Evolutionary conservation across 2,113 vertebrate genomes (phyloP).

Genomic region (Notiomystis cincta): DNA sequence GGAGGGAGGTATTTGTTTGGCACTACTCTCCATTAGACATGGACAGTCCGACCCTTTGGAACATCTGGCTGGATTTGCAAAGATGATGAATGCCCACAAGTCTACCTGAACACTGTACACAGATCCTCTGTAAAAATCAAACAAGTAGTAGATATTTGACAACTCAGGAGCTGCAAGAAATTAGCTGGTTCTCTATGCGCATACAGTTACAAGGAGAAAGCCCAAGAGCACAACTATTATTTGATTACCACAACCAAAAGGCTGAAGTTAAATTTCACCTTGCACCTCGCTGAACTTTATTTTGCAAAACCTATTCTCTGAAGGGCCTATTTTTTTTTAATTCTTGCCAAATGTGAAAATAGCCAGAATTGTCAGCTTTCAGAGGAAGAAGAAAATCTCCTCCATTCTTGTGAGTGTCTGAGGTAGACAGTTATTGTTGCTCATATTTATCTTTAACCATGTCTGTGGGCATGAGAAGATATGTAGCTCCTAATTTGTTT

Average conservation of each 20-base stretch:
- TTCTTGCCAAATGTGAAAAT: not conserved
- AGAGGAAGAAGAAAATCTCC: not conserved
- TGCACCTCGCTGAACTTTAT: slow-evolving; percentile 11
- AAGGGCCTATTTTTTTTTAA: not conserved
- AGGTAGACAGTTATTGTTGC: not conserved
- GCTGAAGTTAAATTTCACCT: slow-evolving; percentile 11
- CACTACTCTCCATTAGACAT: not conserved
- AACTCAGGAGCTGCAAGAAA: not conserved
- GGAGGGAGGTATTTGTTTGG: not conserved
- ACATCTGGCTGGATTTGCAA: not conserved
- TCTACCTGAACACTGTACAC: not conserved
- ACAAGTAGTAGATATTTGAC: not conserved
- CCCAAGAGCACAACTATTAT: not conserved
- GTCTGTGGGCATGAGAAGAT: not conserved
- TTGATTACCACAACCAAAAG: slow-evolving; percentile 1
- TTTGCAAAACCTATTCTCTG: not conserved
- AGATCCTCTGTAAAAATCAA: not conserved
- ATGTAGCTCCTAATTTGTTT: not conserved
- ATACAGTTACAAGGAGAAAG: not conserved
- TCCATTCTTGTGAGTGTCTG: not conserved
- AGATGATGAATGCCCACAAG: not conserved
- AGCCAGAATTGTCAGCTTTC: not conserved
- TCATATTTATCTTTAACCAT: not conserved
- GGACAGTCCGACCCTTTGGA: not conserved
- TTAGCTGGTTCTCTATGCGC: not conserved